A percentile compares a stretch with the other conserved stretches of the same genome.
Evolutionary conservation across 2,113 vertebrate species (phyloP).

Genomic region (Emydocephalus ijimae): DNA sequence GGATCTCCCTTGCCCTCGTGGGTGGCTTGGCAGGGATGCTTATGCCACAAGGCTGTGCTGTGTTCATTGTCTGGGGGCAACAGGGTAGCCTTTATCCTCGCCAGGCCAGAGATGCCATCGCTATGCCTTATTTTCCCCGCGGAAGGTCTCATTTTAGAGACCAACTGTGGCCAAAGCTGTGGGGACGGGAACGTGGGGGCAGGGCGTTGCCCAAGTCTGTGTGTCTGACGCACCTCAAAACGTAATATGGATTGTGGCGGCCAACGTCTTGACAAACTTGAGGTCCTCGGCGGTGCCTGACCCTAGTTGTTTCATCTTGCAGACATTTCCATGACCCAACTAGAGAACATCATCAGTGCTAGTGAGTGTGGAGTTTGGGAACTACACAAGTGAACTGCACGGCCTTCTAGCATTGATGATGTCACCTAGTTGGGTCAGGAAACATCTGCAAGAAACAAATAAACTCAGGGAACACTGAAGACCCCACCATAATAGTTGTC

Average conservation of each 20-base stretch:
- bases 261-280: not conserved
- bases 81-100: not conserved
- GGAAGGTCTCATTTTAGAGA: not conserved
- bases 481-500: too few species aligned
- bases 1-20: slow-evolving; percentile 7
- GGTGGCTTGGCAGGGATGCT: not conserved
- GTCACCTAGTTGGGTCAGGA: not conserved
- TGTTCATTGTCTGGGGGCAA: slow-evolving; percentile 1
- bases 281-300: rapidly evolving
- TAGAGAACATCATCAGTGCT: not conserved
- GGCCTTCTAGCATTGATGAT: not conserved
- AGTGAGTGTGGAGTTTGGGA: not conserved
- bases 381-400: not conserved
- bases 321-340: not conserved
- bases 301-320: not conserved
- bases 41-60: not conserved
- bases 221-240: not conserved
- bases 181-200: not conserved
- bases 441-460: not conserved
- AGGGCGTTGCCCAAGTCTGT: not conserved
- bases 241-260: not conserved
- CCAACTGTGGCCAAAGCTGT: not conserved
- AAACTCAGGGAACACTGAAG: too few species aligned
- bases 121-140: not conserved
- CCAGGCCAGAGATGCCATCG: not conserved